Conservation (phyloP, 2,113 vertebrate genomes). For the Cettia cetti region DNA sequence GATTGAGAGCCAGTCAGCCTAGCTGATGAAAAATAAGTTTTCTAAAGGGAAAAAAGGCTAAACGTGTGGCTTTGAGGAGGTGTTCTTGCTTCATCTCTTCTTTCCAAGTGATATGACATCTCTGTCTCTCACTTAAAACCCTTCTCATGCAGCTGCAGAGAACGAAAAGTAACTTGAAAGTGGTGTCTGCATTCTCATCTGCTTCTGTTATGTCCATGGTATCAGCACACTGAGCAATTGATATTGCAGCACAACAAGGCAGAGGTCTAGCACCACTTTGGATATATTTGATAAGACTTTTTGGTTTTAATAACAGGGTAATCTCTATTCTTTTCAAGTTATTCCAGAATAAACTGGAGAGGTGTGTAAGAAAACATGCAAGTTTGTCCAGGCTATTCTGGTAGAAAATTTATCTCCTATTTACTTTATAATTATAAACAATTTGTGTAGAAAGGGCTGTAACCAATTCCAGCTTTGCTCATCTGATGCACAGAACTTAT, state of each 20-base stretch:
- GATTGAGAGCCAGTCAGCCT: neutral
- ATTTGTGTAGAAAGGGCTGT: neutral
- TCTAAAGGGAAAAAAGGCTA: neutral
- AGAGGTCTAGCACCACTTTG: neutral
- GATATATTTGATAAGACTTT: neutral
- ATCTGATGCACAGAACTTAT: neutral
- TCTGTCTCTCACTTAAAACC: neutral
- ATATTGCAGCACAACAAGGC: neutral
- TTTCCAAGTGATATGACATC: neutral
- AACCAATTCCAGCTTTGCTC: neutral
- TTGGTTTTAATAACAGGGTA: neutral
- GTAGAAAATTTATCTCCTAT: neutral
- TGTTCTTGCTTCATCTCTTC: neutral
- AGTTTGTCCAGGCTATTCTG: neutral
- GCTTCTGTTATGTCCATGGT: neutral
- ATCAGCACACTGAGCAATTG: accelerated
- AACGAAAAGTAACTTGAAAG: neutral
- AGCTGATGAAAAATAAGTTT: neutral
- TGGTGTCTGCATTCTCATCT: neutral
- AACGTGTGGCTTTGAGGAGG: neutral
- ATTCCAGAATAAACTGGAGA: neutral
- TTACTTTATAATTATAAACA: neutral
- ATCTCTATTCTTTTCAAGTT: neutral
- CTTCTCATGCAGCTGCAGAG: neutral
- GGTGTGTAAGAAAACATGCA: neutral